phyloP scores from a whole-genome alignment of 2,888 invertebrate species.

The Sinotaia quadrata region DNA sequence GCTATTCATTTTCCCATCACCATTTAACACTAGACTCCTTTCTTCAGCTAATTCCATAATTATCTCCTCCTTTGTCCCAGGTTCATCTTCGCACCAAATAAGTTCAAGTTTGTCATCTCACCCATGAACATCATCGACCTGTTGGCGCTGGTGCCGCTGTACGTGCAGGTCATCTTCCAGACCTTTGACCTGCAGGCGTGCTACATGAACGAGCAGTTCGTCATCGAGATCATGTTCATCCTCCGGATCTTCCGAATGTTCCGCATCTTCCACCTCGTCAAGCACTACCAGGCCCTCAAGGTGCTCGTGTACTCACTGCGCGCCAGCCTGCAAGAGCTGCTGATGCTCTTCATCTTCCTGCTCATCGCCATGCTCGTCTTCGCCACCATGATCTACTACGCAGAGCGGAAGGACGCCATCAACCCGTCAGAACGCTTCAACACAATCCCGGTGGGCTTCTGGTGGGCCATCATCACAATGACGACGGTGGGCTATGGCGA shows the following conservation, averaged over 20 bases:
- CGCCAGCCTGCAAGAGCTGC: conserved; percentile 71
- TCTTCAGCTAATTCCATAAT: neutral
- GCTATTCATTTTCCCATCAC: too few species aligned
- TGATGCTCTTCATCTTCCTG: conserved; percentile 70
- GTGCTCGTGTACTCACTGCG: conserved; percentile 73
- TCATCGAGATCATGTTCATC: conserved; percentile 72
- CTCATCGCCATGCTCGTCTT: conserved; percentile 71
- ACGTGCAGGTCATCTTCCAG: conserved; percentile 64
- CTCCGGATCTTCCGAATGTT: conserved; percentile 74
- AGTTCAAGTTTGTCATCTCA: conserved; percentile 62
- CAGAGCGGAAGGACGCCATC: conserved; percentile 65
- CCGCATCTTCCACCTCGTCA: conserved; percentile 73
- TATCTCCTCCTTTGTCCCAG: conserved; percentile 37
- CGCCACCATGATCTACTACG: conserved; percentile 71
- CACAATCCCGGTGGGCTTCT: conserved; percentile 72
- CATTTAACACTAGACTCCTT: too few species aligned
- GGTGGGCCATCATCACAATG: conserved; percentile 73
- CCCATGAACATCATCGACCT: conserved; percentile 70
- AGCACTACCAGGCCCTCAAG: conserved; percentile 73
- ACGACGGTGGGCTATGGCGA: conserved; percentile 71
- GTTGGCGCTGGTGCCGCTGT: conserved; percentile 68
- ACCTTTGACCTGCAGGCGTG: conserved; percentile 52
- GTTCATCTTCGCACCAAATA: conserved; percentile 64
- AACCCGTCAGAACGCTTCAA: conserved; percentile 59
- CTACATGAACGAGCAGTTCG: conserved; percentile 64